A percentile compares a stretch with the other conserved stretches of the same genome.
Evolutionary conservation across 2,888 invertebrate species (phyloP).

Genomic region (Pycnomerus fuliginosus): DNA sequence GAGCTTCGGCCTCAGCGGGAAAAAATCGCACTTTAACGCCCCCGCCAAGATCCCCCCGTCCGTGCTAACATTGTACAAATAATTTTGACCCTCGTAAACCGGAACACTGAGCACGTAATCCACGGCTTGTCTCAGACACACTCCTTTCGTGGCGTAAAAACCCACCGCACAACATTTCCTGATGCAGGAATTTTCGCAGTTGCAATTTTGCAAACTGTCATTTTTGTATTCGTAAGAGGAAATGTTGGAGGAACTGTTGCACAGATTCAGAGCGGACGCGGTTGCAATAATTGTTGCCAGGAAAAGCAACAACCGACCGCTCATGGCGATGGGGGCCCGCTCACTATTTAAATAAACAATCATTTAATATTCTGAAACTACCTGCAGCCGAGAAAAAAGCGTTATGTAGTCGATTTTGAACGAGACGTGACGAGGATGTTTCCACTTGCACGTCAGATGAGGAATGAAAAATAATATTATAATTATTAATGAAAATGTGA

Average conservation of each 20-base stretch:
- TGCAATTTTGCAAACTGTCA: not conserved
- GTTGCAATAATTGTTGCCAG: too few relatives aligned
- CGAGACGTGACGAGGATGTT: too few relatives aligned
- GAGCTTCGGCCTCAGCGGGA: not conserved
- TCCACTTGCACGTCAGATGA: too few relatives aligned
- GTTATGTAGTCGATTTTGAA: too few relatives aligned
- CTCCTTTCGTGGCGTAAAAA: constrained; percentile 22
- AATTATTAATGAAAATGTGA: too few relatives aligned
- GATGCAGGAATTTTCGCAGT: constrained; percentile 4
- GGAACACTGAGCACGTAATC: constrained; percentile 22
- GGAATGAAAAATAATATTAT: too few relatives aligned
- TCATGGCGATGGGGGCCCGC: too few relatives aligned
- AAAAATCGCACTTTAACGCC: constrained; percentile 19
- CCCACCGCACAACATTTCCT: constrained; percentile 28
- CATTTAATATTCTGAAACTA: too few relatives aligned
- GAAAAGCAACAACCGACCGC: too few relatives aligned
- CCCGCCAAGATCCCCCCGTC: constrained; percentile 18
- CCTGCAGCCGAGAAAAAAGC: too few relatives aligned
- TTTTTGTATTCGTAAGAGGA: constrained; percentile 14
- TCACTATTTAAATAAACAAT: too few relatives aligned
- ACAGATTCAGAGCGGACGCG: constrained; percentile 4
- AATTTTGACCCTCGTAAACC: constrained; percentile 7
- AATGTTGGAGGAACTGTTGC: constrained; percentile 5
- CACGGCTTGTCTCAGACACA: constrained; percentile 19
- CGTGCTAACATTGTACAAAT: not conserved